Percentiles rank a stretch among this genome's conserved stretches.
These are phyloP conservation scores for Cantharis flavilabris DNA, from an alignment of 2,888 invertebrate genomes.

Conservation along the genomic window DNA sequence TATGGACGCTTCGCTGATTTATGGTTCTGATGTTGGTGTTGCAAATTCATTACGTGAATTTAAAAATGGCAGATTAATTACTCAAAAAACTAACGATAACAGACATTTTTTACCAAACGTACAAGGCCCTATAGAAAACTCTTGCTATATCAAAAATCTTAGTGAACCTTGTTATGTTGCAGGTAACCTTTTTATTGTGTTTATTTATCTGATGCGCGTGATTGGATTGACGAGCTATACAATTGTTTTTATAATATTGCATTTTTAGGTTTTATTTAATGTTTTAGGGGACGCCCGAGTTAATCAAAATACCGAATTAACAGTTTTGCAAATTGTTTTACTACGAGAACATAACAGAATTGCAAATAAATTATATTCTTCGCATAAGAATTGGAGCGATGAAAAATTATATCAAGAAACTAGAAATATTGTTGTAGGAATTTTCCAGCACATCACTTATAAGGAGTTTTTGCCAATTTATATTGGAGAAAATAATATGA, in stretches of 20 bases:
- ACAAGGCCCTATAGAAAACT: background rate
- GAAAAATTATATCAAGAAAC: slow-evolving; percentile 70
- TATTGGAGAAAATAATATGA: slow-evolving; percentile 62
- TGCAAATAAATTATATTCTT: slow-evolving; percentile 59
- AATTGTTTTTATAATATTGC: too few species aligned
- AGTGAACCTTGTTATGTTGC: slow-evolving; percentile 3
- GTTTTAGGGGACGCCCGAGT: slow-evolving; percentile 68
- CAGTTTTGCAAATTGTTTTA: slow-evolving; percentile 68
- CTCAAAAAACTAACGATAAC: background rate
- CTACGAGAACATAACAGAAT: slow-evolving; percentile 77
- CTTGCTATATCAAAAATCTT: background rate
- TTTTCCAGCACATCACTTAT: slow-evolving; percentile 69
- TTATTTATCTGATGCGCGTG: too few species aligned
- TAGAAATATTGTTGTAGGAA: slow-evolving; percentile 67
- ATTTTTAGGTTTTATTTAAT: background rate
- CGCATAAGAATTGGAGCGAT: slow-evolving; percentile 73
- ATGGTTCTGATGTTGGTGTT: background rate
- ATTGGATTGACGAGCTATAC: too few species aligned
- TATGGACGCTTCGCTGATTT: slow-evolving; percentile 5
- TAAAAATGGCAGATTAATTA: slow-evolving; percentile 4
- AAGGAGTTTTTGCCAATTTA: slow-evolving; percentile 75
- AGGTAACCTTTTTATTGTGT: background rate
- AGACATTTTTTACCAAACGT: slow-evolving; percentile 4
- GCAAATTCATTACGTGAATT: background rate
- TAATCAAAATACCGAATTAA: slow-evolving; percentile 72